Conservation (phyloP, 2,888 invertebrate species). For the Philereme vetulata region DNA sequence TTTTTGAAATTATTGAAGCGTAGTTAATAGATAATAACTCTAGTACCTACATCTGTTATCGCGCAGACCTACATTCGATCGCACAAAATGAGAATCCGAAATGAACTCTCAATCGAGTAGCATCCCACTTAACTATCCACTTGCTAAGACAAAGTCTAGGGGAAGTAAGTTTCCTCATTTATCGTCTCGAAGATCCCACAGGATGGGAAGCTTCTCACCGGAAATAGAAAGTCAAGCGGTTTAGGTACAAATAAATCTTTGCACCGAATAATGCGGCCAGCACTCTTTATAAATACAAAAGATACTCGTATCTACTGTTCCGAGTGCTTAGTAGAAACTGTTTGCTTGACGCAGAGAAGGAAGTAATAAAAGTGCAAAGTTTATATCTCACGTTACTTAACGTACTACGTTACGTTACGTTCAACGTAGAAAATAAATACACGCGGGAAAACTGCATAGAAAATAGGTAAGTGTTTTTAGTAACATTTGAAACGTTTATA, state of each 20-base stretch:
- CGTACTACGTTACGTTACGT: not conserved
- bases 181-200: conserved; percentile 61
- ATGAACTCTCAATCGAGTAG: conserved; percentile 50
- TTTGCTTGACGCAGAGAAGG: conserved; percentile 29
- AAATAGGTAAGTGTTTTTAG: not conserved
- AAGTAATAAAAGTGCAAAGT: conserved; percentile 34
- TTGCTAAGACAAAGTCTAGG: conserved; percentile 57
- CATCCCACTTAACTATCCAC: conserved; percentile 48
- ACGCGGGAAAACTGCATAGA: not conserved
- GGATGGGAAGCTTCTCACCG: conserved; percentile 61
- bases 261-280: conserved; percentile 42
- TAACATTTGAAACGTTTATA: too few relatives aligned
- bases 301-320: not conserved
- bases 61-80: conserved; percentile 35
- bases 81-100: conserved; percentile 38
- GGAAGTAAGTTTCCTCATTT: conserved; percentile 69
- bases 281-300: conserved; percentile 30
- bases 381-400: conserved; percentile 32
- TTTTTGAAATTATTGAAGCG: conserved; percentile 20
- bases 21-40: conserved; percentile 26
- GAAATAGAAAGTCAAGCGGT: conserved; percentile 76
- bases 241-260: conserved; percentile 62
- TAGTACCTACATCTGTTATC: conserved; percentile 29
- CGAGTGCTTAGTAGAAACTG: conserved; percentile 22
- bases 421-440: not conserved